Percentiles rank a stretch among this genome's conserved stretches.
phyloP scores from a whole-genome alignment of 2,113 vertebrate genomes.

The Oreochromis niloticus region DNA sequence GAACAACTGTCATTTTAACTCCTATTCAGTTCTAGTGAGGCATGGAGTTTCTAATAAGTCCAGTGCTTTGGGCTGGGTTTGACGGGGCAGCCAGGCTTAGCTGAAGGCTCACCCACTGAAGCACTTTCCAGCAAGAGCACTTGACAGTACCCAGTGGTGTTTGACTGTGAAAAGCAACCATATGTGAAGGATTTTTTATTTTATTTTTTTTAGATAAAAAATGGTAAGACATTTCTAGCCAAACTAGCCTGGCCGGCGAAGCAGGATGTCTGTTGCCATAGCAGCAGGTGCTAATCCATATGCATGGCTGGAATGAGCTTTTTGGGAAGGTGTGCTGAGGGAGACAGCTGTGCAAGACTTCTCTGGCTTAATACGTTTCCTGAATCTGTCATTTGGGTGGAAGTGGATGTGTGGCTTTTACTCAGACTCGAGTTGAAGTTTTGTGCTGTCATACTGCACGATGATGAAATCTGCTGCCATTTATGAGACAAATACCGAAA shows the following conservation, averaged over 20 bases:
- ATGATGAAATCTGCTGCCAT: neutral
- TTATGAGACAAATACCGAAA: neutral
- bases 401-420: neutral
- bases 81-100: conserved; percentile 5
- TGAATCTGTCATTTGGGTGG: neutral
- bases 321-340: neutral
- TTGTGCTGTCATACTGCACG: neutral
- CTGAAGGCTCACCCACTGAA: conserved; percentile 25
- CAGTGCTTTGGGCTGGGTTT: conserved; percentile 6
- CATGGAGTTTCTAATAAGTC: conserved; percentile 18
- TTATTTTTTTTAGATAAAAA: neutral
- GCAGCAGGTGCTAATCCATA: conserved; percentile 25
- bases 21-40: neutral
- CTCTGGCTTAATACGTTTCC: neutral
- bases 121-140: neutral
- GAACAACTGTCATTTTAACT: conserved; percentile 16
- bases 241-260: neutral
- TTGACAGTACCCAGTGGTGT: conserved; percentile 15
- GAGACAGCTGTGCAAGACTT: neutral
- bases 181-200: neutral
- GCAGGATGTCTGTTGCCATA: conserved; percentile 7
- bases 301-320: neutral
- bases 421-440: neutral
- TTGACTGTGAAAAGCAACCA: neutral
- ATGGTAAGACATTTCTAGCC: neutral